Percentiles rank a stretch among this genome's conserved stretches.
Conservation (phyloP, 2,888 invertebrate species). For the Dicyrtoma fusca region DNA sequence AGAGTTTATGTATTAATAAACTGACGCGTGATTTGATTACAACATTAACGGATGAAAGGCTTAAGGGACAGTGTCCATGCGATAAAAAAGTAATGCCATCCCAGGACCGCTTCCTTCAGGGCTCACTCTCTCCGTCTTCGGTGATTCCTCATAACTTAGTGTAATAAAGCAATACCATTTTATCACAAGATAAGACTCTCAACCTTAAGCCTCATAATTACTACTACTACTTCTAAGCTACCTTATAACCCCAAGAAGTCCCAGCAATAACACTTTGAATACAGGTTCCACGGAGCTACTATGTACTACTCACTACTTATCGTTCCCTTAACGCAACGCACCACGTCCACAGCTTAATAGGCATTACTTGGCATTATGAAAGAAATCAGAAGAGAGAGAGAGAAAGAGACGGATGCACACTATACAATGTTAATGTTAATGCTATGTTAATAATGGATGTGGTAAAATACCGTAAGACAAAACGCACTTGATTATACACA, state of each 20-base stretch:
- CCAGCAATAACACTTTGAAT: too few relatives aligned
- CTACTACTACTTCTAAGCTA: too few relatives aligned
- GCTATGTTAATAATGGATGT: constrained; percentile 16
- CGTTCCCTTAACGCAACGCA: too few relatives aligned
- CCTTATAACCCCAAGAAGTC: too few relatives aligned
- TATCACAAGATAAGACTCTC: too few relatives aligned
- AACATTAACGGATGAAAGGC: constrained; percentile 2
- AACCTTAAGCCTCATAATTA: too few relatives aligned
- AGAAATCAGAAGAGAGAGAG: background rate
- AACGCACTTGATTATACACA: background rate
- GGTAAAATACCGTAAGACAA: constrained; percentile 13
- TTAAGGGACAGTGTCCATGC: background rate
- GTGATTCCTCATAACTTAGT: too few relatives aligned
- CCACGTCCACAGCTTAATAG: background rate
- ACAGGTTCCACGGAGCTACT: too few relatives aligned
- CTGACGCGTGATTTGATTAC: constrained; percentile 30
- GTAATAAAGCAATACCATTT: too few relatives aligned
- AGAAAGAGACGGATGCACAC: too few relatives aligned
- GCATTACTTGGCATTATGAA: background rate
- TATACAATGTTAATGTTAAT: background rate
- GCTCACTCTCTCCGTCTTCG: background rate
- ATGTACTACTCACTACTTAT: too few relatives aligned
- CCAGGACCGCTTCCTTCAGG: background rate
- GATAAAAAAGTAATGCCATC: too few relatives aligned
- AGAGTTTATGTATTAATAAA: constrained; percentile 27